Conservation (phyloP, 2,797 vertebrate species). For the Micropoecilia bifurca region DNA sequence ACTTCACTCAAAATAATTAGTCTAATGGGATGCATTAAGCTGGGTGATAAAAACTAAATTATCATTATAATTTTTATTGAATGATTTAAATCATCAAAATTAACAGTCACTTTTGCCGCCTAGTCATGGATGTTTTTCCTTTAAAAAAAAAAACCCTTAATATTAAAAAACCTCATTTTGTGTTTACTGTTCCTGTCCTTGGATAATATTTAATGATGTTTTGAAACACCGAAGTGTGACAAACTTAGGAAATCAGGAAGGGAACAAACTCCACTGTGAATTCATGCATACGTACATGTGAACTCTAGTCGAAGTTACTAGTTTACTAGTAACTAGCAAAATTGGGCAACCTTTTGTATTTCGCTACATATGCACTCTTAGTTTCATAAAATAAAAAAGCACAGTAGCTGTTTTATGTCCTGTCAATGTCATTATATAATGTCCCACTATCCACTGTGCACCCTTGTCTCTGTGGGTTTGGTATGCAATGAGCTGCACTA, state of each 20-base stretch:
- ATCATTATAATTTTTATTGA: neutral
- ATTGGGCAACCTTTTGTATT: neutral
- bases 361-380: neutral
- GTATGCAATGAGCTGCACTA: slow-evolving; percentile 41
- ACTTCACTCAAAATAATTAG: neutral
- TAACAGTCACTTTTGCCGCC: neutral
- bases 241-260: neutral
- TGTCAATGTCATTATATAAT: slow-evolving; percentile 34
- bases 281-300: too few species aligned
- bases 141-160: neutral
- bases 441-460: slow-evolving; percentile 42
- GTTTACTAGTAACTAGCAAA: neutral
- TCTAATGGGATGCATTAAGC: neutral
- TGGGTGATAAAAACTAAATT: neutral
- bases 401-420: slow-evolving; percentile 29
- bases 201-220: neutral
- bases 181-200: neutral
- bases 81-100: neutral
- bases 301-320: neutral
- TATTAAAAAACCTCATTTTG: neutral
- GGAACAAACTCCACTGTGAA: too few species aligned
- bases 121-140: neutral
- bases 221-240: neutral
- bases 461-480: slow-evolving; percentile 49
- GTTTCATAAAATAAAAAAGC: neutral